Base-by-base conservation (phyloP, 2,797 vertebrate species). In the Clarias platycephalus region DNA sequence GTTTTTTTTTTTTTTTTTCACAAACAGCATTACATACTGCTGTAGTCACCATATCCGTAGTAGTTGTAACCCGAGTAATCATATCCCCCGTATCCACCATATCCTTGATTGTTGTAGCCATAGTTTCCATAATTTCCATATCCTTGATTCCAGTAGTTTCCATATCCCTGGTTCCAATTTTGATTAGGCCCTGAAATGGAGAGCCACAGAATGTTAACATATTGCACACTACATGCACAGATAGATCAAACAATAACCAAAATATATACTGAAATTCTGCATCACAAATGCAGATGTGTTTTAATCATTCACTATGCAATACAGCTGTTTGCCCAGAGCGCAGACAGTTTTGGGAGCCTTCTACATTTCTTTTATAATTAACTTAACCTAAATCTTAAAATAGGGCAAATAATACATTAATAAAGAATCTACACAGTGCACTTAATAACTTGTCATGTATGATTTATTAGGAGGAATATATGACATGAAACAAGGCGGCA, bases 41-140 rank as follows among this genome's bases (percentile, higher is more conserved):
- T 96, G 96, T 99, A 97, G 95, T 98, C 97, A 93, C 96, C 95
- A 92, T 99, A 98, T 94, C 98, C 98, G 88, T 98, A 98, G 93
- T 98, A 99, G 95, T 96, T 98, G 97, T 99, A 99, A 93, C 97
- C 97, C 91, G 97, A 94, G 95, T 99, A 99, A 94, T 99, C 98
- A 91, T 98, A 99, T 92, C 96, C 96, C 91, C 97, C 96, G 86
- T 99, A 99, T 88, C 98, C 96, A 88, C 97, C 98, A 88, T 99
- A 99, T 58, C 97, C 97, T 95, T 96, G 97, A 93, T 97, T 97
- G 95, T 96, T 95, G 95, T 99, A 99, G 92, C 97, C 97, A 91
- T 99, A 99, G 92, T 94, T 94, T 67, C 93, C 93, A 75, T 95
- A 96, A 90, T 97, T 99, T 81, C 97, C 97, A 91, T 98, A 99